phyloP scores from a whole-genome alignment of 2,888 invertebrate species.

The Venustoraphidia nigricollis region DNA sequence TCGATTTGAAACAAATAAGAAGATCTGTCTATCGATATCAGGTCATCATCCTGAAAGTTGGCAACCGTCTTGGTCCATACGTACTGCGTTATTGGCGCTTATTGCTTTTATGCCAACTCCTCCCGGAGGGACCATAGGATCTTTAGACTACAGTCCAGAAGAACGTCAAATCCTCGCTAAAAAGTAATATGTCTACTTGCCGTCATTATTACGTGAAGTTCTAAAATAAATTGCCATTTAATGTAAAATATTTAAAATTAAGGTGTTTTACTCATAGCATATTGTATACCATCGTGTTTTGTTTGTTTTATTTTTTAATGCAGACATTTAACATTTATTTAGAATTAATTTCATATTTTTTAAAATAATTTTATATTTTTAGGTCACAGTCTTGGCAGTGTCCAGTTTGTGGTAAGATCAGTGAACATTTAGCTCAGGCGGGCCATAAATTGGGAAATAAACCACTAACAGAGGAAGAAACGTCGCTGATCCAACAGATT shows the following conservation, averaged over 20 bases:
- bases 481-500: slow-evolving; percentile 34
- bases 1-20: slow-evolving; percentile 82
- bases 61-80: slow-evolving; percentile 94
- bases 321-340: not conserved
- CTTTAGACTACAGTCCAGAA: slow-evolving; percentile 73
- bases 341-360: slow-evolving; percentile 1
- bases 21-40: slow-evolving; percentile 90
- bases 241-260: slow-evolving; percentile 1
- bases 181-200: slow-evolving; percentile 38
- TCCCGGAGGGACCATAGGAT: slow-evolving; percentile 80
- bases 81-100: slow-evolving; percentile 79
- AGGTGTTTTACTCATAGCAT: not conserved
- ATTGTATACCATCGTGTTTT: too few species aligned
- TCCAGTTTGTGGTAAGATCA: slow-evolving; percentile 23
- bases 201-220: slow-evolving; percentile 16
- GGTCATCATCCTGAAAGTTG: slow-evolving; percentile 96
- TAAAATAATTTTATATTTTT: slow-evolving; percentile 7
- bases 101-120: slow-evolving; percentile 92
- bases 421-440: not conserved
- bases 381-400: slow-evolving; percentile 50
- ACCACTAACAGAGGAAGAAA: slow-evolving; percentile 35
- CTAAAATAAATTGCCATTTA: slow-evolving; percentile 1
- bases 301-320: not conserved
- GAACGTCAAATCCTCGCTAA: slow-evolving; percentile 68
- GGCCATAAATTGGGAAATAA: slow-evolving; percentile 9